Evolutionary conservation across 2,113 vertebrate species (phyloP).

Genomic region (Falcunculus frontatus): DNA sequence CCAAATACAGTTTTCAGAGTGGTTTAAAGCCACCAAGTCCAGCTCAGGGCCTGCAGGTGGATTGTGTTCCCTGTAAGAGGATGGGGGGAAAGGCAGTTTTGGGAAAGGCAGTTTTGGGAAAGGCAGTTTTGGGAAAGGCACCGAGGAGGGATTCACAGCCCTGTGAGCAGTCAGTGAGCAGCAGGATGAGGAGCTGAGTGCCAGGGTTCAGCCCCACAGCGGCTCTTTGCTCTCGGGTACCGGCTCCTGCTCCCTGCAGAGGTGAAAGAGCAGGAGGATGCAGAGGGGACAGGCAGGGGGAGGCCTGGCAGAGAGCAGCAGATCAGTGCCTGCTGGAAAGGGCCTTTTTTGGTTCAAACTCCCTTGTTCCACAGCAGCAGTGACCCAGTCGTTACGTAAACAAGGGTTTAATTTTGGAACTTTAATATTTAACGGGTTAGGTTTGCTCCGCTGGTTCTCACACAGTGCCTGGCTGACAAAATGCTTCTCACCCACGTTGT

Average conservation of each 20-base stretch:
- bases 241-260: neutral
- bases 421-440: neutral
- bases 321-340: neutral
- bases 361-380: neutral
- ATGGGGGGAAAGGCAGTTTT: neutral
- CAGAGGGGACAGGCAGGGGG: neutral
- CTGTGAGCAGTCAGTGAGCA: rapidly evolving
- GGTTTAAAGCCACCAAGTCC: neutral
- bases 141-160: neutral
- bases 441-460: neutral
- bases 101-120: neutral
- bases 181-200: neutral
- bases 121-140: too few species aligned
- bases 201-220: neutral
- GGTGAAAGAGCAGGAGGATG: rapidly evolving
- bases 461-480: neutral
- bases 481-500: rapidly evolving
- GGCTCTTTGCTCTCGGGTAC: neutral
- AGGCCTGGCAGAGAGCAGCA: neutral
- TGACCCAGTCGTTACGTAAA: neutral
- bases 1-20: rapidly evolving
- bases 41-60: neutral
- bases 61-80: rapidly evolving
- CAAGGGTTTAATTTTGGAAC: conserved; percentile 31
- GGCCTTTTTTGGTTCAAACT: neutral